Evolutionary conservation across 2,888 invertebrate genomes (phyloP), one percentile per base, ranked within the genome.

Genomic region (Lepidocyrtinus sp.): DNA sequence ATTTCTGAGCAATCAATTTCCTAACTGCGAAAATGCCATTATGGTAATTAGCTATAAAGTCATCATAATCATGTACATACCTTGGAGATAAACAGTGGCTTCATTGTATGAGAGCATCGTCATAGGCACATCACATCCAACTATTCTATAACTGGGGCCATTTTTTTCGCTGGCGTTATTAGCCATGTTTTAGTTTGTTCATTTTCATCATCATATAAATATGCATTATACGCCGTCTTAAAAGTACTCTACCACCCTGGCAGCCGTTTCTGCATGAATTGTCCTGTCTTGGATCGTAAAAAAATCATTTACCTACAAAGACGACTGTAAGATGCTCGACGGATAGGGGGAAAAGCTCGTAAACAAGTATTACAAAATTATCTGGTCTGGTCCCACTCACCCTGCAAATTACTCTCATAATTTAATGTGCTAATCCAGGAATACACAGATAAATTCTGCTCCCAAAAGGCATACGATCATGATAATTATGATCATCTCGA

Each of bases 291-390:
- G 55, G 24, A 50, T 69, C 55, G 45, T 24, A 77, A 73, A 78
- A 79, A 17, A 64, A 79, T 74, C 64, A 78, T 79, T 79, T 79
- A 79, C 79, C 79, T 79, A 79, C 79, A 73, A 73, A 74, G 79
- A 22, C 27, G 79, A 74, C 46, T 27, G 26, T 12, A 55, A 27
- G 45, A 64, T 55, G 55, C 55, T 9, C 36, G 36, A 36, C 5
- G 12, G 36, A 36, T 36, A 46, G 72, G n/a, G 55, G n/a, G 50
- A 65, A 21, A 22, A 46, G 63, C 46, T 45, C 72, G 45, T 62
- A 72, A 62, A 72, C 72, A 46, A 63, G 27, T 71, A 61, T 36
- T 61, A 61, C 55, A 55, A 72, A 72, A 72, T 63, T 72, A 63
- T 50, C 65, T 50, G 46, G 55, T 65, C 50, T 55, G 55, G 55